Evolutionary conservation across 2,888 invertebrate genomes (phyloP), one percentile per base, ranked within the genome.

Genomic region (Alcis repandata): DNA sequence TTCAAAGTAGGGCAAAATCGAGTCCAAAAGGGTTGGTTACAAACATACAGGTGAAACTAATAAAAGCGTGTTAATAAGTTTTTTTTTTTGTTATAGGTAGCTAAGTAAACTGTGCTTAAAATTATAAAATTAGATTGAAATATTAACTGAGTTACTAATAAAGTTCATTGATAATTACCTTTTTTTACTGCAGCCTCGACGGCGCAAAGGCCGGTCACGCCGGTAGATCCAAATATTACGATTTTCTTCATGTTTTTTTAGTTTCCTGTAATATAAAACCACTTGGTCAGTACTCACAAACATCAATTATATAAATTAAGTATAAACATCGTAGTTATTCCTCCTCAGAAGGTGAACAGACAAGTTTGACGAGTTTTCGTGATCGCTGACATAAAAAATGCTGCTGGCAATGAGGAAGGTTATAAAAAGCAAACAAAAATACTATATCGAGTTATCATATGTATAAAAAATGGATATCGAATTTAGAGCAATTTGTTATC

Each of bases 161-260:
- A n/a, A n/a, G n/a, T n/a, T n/a, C n/a, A 22, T 27, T 27, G 6
- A n/a, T 56, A 33, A 22, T 20, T 65, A 97, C 98, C 97, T 94
- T 96, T 95, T 82, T 96, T 94, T 1, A 98, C 86, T 6, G 97
- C 97, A 63, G 96, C 95, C 80, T 96, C 95, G 1, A 96, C 92
- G 8, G 96, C 96, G 85, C 97, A 97, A 63, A 96, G 91, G 38
- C 98, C 98, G 70, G 97, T 97, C 94, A 95, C 96, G 59, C 97
- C 98, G 74, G 97, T 97, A 13, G 96, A 95, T 66, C 98, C 98
- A 82, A 98, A 97, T 79, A 98, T 95, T 58, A 97, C 96, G 74
- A 98, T 94, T 87, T 95, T 96, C 86, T 95, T 95, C 96, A 97
- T 97, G 4, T 27, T 59, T 70, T 79, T 83, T n/a, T n/a, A n/a